Conservation (phyloP, 2,113 vertebrate genomes). For the Petromus typicus region DNA sequence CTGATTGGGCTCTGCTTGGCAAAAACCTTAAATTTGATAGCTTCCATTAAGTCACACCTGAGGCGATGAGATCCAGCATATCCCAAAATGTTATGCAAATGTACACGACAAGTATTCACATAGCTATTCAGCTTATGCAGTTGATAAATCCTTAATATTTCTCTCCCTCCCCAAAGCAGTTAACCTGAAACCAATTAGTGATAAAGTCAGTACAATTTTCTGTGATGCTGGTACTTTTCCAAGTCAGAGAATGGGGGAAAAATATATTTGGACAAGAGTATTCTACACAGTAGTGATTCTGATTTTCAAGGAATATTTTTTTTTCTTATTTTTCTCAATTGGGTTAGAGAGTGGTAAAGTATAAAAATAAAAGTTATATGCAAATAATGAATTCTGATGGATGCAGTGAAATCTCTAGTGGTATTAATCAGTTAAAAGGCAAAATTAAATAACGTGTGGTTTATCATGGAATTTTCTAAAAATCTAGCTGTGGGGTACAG, state of each 20-base stretch:
- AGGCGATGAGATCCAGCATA: neutral
- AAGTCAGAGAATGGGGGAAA: neutral
- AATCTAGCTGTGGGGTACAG: neutral
- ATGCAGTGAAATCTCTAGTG: neutral
- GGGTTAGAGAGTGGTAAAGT: neutral
- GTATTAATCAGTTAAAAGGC: neutral
- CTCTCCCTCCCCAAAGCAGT: conserved; percentile 8
- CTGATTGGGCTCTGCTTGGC: neutral
- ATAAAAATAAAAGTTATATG: neutral
- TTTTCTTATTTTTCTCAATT: neutral
- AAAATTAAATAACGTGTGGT: neutral
- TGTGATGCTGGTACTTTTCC: neutral
- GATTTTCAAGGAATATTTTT: neutral
- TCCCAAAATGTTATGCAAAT: conserved; percentile 52
- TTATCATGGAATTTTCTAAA: neutral
- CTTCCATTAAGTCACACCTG: conserved; percentile 27
- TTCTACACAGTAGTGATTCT: neutral
- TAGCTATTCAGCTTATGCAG: neutral
- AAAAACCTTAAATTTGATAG: conserved; percentile 23
- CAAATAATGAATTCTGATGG: neutral
- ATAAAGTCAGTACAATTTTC: conserved; percentile 40
- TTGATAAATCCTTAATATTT: conserved; percentile 51
- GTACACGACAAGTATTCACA: conserved; percentile 8
- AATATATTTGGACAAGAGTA: neutral
- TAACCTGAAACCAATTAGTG: conserved; percentile 36